Evolutionary conservation across 2,797 vertebrate species (phyloP), one percentile per base, ranked within the genome.

Genomic region (Lutjanus argentimaculatus): DNA sequence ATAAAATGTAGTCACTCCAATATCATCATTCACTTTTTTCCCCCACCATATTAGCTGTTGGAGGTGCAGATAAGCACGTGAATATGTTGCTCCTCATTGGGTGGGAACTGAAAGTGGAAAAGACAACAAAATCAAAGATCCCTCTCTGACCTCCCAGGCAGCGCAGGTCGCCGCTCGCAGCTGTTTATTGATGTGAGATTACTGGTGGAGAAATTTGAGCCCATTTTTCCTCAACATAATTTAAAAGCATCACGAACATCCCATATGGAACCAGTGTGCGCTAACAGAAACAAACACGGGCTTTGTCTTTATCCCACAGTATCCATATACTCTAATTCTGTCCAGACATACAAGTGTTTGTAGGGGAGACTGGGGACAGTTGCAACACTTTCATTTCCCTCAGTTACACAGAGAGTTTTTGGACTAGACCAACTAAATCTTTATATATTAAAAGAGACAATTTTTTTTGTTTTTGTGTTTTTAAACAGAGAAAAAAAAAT

Each of bases 171-270:
- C n/a, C 4, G 48, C 82, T n/a, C 49, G 85, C 86, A 79, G 88
- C 89, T 87, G 89, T 89, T 93, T 93, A 87, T 93, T 91, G 83
- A 87, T 78, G 75, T 82, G 88, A 88, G 90, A 87, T 89, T 88
- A 83, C 79, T 36, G 67, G 42, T 3, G 58, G 45, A 75, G 89
- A 88, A 88, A 90, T 74, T 3, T 21, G 85, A 93, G 82, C 76
- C 75, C 30, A 9, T 86, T 90, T 92, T 87, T 84, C 77, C 88
- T 83, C 72, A 2, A 40, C 53, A 46, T 88, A 79, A 92, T 84
- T 90, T 79, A 15, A 72, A 88, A 71, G 71, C 82, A 86, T 92
- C 85, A 88, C 52, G 36, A 82, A 87, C 82, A 74, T 85, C 85
- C 71, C 79, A 86, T 80, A 72, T 89, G 81, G 88, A 90, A 79